Conservation (phyloP, 1,140 invertebrate species). For the Vanessa tameamea region DNA sequence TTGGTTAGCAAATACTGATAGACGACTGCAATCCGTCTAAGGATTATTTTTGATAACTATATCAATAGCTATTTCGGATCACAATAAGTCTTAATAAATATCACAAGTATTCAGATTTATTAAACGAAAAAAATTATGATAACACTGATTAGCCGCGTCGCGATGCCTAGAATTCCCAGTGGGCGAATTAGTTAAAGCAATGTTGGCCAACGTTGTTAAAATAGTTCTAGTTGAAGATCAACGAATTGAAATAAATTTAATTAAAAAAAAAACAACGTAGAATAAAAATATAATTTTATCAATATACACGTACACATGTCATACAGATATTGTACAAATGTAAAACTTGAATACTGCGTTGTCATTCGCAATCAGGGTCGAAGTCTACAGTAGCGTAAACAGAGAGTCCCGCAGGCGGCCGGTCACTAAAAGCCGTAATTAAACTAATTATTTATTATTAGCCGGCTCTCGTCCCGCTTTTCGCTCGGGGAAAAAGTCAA, state of each 20-base stretch:
- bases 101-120: neutral
- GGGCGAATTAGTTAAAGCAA: constrained; percentile 17
- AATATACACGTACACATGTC: neutral
- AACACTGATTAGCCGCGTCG: constrained; percentile 8
- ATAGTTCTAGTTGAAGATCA: no score
- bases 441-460: constrained; percentile 77
- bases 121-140: constrained; percentile 17
- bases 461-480: constrained; percentile 54
- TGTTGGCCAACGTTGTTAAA: constrained; percentile 3
- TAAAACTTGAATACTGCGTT: constrained; percentile 13
- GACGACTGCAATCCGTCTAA: neutral
- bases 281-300: neutral
- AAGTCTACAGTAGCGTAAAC: constrained; percentile 29
- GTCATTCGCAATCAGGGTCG: constrained; percentile 32
- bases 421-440: constrained; percentile 71
- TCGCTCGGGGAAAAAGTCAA: constrained; percentile 60
- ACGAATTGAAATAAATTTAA: no score
- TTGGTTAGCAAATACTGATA: neutral
- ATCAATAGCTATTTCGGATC: neutral
- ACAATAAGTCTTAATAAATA: neutral
- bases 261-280: no score
- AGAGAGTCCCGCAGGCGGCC: constrained; percentile 49
- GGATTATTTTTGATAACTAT: neutral
- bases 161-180: constrained; percentile 7
- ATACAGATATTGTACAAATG: neutral